A percentile compares a stretch with the other conserved stretches of the same genome.
Evolutionary conservation across 2,113 vertebrate species (phyloP).

Genomic region (Chunga burmeisteri): DNA sequence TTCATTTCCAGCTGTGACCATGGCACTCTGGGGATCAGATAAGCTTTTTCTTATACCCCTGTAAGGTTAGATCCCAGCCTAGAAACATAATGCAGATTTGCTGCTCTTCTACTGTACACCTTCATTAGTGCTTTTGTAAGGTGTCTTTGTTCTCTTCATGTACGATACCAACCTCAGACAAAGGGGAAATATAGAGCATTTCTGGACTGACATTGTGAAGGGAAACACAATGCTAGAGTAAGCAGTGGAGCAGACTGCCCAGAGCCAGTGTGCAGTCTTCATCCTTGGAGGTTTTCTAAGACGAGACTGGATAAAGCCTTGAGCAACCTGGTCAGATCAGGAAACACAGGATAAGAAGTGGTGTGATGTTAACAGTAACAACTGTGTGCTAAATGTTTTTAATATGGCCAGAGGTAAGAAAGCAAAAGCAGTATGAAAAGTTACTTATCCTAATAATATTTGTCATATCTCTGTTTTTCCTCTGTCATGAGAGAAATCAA

Average conservation of each 20-base stretch:
- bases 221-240: not conserved
- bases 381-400: not conserved
- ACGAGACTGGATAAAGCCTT: not conserved
- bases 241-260: not conserved
- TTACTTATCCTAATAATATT: not conserved
- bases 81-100: constrained; percentile 33
- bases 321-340: not conserved
- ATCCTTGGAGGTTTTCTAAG: not conserved
- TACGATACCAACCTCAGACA: not conserved
- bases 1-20: constrained; percentile 63
- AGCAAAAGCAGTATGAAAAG: not conserved
- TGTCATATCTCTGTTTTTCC: not conserved
- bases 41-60: constrained; percentile 4
- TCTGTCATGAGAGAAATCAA: not conserved
- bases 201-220: not conserved
- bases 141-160: constrained; percentile 1
- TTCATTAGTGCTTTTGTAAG: constrained; percentile 18
- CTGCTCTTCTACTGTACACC: not conserved
- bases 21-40: constrained; percentile 32
- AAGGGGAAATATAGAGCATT: not conserved
- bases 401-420: not conserved
- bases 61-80: constrained; percentile 19
- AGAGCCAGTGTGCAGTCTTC: not conserved
- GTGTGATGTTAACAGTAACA: not conserved
- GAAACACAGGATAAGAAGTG: not conserved